These are phyloP conservation scores for Pholis gunnellus DNA, from an alignment of 2,113 vertebrate genomes.

Conservation along the genomic window DNA sequence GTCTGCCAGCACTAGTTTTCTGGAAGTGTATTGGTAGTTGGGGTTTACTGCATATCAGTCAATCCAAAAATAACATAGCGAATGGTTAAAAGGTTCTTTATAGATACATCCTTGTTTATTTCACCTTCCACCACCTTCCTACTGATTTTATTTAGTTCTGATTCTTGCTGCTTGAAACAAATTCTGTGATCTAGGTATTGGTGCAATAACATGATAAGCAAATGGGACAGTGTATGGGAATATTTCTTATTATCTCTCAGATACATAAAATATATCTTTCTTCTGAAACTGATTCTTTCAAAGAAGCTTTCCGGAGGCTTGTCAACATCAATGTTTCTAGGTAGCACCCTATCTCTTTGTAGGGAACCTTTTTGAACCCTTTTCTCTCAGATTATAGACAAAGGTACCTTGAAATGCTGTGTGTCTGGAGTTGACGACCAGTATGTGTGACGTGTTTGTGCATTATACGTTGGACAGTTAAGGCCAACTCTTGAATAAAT, in stretches of 20 bases:
- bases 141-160: neutral
- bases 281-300: neutral
- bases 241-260: neutral
- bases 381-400: constrained; percentile 3
- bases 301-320: neutral
- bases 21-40: neutral
- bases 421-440: constrained; percentile 6
- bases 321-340: neutral
- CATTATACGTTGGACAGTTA: neutral
- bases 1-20: neutral
- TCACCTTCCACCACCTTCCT: neutral
- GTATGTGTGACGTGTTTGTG: constrained; percentile 8
- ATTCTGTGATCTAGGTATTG: neutral
- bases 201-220: neutral
- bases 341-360: neutral
- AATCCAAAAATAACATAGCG: neutral
- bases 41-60: neutral
- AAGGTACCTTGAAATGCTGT: constrained; percentile 36
- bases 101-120: neutral
- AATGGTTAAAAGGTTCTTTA: neutral
- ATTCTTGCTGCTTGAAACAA: neutral
- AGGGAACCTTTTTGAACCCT: constrained; percentile 10
- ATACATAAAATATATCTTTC: neutral
- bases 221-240: neutral
- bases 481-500: constrained; percentile 23